Evolutionary conservation across 2,888 invertebrate genomes (phyloP), one percentile per base, ranked within the genome.

Genomic region (Leucophora obtusa): DNA sequence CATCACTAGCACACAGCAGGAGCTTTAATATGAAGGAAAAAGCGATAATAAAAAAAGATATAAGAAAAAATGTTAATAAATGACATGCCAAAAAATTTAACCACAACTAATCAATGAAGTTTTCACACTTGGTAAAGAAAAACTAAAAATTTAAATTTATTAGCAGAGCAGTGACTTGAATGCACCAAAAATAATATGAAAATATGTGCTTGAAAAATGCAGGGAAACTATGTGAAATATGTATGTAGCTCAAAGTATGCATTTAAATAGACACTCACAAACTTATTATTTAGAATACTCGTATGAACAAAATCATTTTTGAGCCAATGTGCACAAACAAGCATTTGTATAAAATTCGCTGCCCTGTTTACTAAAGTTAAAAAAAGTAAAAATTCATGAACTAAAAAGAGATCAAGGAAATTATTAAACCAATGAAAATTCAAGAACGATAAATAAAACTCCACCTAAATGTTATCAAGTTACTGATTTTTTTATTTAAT

Each of bases 341-440:
- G n/a, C n/a, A n/a, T n/a, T n/a, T n/a, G n/a, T n/a, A n/a, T n/a
- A n/a, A n/a, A n/a, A n/a, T n/a, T n/a, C n/a, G n/a, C n/a, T n/a
- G n/a, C n/a, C n/a, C n/a, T n/a, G n/a, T n/a, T n/a, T n/a, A n/a
- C n/a, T n/a, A n/a, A n/a, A n/a, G n/a, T n/a, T n/a, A n/a, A n/a
- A 47, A 47, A 47, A 28, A 28, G 3, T 47, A 47, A 47, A 47
- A 14, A 3, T 47, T 2, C n/a, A 47, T 47, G 43, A 47, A 47
- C 43, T 47, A 14, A n/a, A n/a, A 6, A n/a, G n/a, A 47, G 43
- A 47, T n/a, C 43, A 47, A 47, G n/a, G 43, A 47, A 47, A 47
- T 47, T 47, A 5, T 47, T 47, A n/a, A 47, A 47, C 43, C 43
- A 47, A 47, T 47, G n/a, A 47, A 47, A 47, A 47, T 47, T 47